Evolutionary conservation across 37 sponge, comb jelly and placozoan species (phyloP).

Genomic region (Cliona cf. orientalis): DNA sequence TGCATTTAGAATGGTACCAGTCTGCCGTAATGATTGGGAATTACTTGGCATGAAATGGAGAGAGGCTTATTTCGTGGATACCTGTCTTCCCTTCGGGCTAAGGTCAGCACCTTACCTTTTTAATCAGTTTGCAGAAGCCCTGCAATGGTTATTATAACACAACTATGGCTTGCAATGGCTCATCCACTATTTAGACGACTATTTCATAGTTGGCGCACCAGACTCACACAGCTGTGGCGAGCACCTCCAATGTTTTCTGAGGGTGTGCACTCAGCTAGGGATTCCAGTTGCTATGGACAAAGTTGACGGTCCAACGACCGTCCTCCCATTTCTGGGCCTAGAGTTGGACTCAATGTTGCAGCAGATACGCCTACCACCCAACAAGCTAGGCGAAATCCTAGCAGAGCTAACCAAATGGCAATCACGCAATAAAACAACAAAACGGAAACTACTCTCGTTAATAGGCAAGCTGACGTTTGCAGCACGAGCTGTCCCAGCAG

Average conservation of each 20-base stretch:
- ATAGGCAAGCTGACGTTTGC: constrained; percentile 37
- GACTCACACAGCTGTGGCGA: constrained; percentile 3
- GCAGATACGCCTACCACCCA: constrained; percentile 14
- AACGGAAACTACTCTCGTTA: constrained; percentile 23
- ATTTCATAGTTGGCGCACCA: constrained; percentile 20
- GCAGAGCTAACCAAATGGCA: constrained; percentile 10
- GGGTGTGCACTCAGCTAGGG: constrained; percentile 1
- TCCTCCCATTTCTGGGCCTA: constrained; percentile 19
- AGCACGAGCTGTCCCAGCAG: constrained; percentile 31
- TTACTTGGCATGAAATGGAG: too few species aligned
- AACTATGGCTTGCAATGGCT: neutral
- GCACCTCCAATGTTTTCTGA: neutral
- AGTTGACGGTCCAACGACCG: constrained; percentile 19
- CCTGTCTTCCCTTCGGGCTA: too few species aligned
- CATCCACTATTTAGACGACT: constrained; percentile 27
- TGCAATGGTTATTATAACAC: neutral
- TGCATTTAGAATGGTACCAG: too few species aligned
- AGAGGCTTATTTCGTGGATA: too few species aligned
- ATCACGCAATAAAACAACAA: constrained; percentile 6
- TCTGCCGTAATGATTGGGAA: too few species aligned
- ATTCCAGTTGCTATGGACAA: constrained; percentile 27
- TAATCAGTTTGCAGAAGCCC: too few species aligned
- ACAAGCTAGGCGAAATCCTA: constrained; percentile 14
- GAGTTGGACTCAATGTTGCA: constrained; percentile 4
- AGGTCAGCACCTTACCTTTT: too few species aligned